Base-by-base conservation (phyloP, 2,113 vertebrate species). In the Pomatorhinus ruficollis region DNA sequence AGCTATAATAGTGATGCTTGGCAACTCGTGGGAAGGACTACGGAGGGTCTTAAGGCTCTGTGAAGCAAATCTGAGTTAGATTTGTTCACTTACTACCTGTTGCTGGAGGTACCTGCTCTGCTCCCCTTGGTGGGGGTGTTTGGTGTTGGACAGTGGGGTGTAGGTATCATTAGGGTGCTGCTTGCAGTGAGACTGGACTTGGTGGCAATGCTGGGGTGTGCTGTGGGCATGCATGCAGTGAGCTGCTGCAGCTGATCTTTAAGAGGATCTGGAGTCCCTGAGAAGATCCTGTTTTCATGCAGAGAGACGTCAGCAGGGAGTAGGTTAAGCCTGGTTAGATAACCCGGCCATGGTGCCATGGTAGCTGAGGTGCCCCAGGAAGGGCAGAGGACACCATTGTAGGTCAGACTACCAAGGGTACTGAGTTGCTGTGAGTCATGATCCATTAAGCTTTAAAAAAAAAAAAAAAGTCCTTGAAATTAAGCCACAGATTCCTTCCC, bases 301-400 rank as follows among this genome's bases (percentile, higher is more conserved):
- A 22, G 82, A 63, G 82, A 85, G 94, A 93, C 88, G 63, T 96
- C 87, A 85, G 91, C 93, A 70, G 90, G 89, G 87, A 83, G 63
- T 75, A 88, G 76, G 91, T 95, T 97, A 97, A 97, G 93, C 92
- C 91, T 44, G 31, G 85, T 97, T 97, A 96, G 96, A 91, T 97
- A 97, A 97, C 33, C 1, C 3, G 42, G 78, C 66, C 21, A 33
- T 19, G 7, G 85, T 69, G 88, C 89, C 77, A 10, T 53, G 87
- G 86, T 74, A 24, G 82, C 25, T 77, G 70, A 93, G 59, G 66
- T 69, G 69, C 66, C 19, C 14, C 23, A 60, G 45, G 47, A 74
- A 92, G 71, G 59, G 44, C 8, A 19, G 33, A 87, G 66, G 56
- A 71, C 45, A 8, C 53, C 1, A 1, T 18, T 61, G 40, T 33